Percentiles rank a stretch among this genome's conserved stretches.
phyloP scores from a whole-genome alignment of 1,140 invertebrate genomes.

The Lycorma delicatula region DNA sequence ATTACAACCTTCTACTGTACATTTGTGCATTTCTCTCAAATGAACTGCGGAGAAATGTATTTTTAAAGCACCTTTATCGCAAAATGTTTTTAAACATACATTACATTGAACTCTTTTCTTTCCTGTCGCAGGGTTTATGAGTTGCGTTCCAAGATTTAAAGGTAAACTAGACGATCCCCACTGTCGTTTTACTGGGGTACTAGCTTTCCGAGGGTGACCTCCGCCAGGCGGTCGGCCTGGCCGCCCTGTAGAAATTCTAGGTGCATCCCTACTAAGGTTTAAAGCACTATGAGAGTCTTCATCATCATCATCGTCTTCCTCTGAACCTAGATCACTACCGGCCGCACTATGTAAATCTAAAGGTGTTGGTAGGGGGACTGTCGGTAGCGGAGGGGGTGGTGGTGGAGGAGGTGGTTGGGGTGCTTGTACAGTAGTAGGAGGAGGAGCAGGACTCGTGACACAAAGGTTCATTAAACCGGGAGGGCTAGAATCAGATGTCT shows the following conservation, averaged over 20 bases:
- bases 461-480: slow-evolving; percentile 50
- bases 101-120: slow-evolving; percentile 98
- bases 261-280: slow-evolving; percentile 50
- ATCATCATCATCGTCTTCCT: slow-evolving; percentile 51
- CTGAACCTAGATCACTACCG: slow-evolving; percentile 35
- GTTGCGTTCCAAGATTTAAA: slow-evolving; percentile 76
- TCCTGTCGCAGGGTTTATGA: slow-evolving; percentile 83
- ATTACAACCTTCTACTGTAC: slow-evolving; percentile 95
- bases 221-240: slow-evolving; percentile 27
- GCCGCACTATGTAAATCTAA: slow-evolving; percentile 36
- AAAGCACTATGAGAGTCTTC: slow-evolving; percentile 55
- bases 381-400: slow-evolving; percentile 36
- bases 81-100: slow-evolving; percentile 97
- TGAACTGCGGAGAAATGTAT: slow-evolving; percentile 99
- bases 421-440: slow-evolving; percentile 28
- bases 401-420: slow-evolving; percentile 25
- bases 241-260: slow-evolving; percentile 24
- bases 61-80: slow-evolving; percentile 98
- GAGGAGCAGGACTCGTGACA: slow-evolving; percentile 36
- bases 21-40: slow-evolving; percentile 98
- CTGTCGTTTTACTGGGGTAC: slow-evolving; percentile 81
- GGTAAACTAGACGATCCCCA: slow-evolving; percentile 72
- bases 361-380: slow-evolving; percentile 26
- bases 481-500: slow-evolving; percentile 40
- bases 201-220: slow-evolving; percentile 53